phyloP scores from a whole-genome alignment of 2,113 vertebrate species.

The Pampusana beccarii region DNA sequence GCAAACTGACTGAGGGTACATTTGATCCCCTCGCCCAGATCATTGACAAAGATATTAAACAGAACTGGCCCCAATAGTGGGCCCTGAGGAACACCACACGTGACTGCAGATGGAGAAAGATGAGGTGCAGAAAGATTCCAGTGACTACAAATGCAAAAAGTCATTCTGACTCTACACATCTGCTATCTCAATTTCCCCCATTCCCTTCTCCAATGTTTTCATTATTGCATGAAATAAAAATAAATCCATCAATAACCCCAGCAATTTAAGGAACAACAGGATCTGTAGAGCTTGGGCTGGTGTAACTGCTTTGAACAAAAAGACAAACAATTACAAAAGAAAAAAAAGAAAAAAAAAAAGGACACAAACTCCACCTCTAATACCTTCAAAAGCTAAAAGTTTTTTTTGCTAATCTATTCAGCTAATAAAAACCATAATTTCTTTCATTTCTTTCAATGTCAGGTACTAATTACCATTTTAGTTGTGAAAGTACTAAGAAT shows the following conservation, averaged over 20 bases:
- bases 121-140: not conserved
- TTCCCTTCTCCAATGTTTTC: not conserved
- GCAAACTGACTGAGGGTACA: too few relatives aligned
- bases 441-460: not conserved
- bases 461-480: not conserved
- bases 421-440: not conserved
- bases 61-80: too few relatives aligned
- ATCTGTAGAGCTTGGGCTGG: not conserved
- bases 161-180: not conserved
- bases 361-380: not conserved
- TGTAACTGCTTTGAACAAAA: slow-evolving; percentile 17
- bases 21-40: too few relatives aligned
- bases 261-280: not conserved
- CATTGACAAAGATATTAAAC: too few relatives aligned
- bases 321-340: not conserved
- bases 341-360: too few relatives aligned
- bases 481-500: not conserved
- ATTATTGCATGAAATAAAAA: slow-evolving; percentile 30
- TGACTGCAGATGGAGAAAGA: not conserved
- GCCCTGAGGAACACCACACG: not conserved
- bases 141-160: not conserved
- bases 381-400: not conserved
- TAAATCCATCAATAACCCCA: not conserved
- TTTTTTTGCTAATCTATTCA: not conserved
- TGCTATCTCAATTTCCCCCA: not conserved